A percentile compares a stretch with the other conserved stretches of the same genome.
These are phyloP conservation scores for Alauda arvensis DNA, from an alignment of 2,797 vertebrate species.

Conservation along the genomic window DNA sequence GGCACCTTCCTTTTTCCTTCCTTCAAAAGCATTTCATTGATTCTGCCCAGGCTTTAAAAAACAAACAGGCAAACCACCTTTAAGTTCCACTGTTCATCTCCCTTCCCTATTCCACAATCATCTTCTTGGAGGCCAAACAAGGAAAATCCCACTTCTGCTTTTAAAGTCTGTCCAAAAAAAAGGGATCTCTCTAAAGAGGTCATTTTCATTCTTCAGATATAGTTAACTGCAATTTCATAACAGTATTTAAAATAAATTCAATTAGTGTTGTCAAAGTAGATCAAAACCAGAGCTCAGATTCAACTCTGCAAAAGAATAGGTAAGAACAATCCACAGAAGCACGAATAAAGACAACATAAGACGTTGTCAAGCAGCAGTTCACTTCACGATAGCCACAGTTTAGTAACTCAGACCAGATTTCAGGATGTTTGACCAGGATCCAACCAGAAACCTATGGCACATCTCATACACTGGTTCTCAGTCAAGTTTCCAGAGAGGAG, in stretches of 20 bases:
- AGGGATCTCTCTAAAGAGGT: background rate
- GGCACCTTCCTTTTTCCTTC: background rate
- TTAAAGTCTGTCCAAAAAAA: background rate
- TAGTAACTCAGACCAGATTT: background rate
- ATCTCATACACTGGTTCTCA: background rate
- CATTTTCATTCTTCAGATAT: background rate
- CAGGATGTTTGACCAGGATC: background rate
- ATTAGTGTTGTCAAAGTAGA: background rate
- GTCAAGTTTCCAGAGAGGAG: background rate
- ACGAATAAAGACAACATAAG: background rate
- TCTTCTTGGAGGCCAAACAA: background rate
- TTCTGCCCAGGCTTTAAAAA: slow-evolving; percentile 3
- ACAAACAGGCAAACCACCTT: background rate
- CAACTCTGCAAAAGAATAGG: background rate
- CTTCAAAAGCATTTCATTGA: slow-evolving; percentile 3
- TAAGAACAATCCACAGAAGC: background rate
- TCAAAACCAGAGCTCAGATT: background rate
- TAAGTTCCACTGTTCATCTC: background rate
- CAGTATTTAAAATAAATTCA: slow-evolving; percentile 1
- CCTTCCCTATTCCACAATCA: background rate
- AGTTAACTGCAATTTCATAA: background rate
- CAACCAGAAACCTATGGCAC: background rate
- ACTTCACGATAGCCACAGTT: background rate
- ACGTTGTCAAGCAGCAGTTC: background rate
- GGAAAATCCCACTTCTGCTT: background rate